Evolutionary conservation across 2,797 vertebrate species (phyloP).

Genomic region (Hypotaenidia philippensis): DNA sequence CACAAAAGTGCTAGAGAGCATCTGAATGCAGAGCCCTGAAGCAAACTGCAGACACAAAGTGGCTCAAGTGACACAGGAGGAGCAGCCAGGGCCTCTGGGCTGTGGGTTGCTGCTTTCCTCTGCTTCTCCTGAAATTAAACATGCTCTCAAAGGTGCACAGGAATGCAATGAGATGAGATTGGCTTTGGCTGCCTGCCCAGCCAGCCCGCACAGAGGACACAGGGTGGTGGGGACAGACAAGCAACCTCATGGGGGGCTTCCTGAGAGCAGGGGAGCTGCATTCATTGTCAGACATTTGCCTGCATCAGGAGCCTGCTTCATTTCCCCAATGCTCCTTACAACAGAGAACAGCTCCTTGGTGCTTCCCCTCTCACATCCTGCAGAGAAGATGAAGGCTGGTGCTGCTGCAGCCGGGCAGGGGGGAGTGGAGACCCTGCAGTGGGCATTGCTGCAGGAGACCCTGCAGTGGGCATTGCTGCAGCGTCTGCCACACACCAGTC

Average conservation of each 20-base stretch:
- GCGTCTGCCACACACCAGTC: not conserved
- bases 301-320: not conserved
- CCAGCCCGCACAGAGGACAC: not conserved
- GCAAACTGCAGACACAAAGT: not conserved
- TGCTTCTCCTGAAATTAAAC: not conserved
- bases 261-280: not conserved
- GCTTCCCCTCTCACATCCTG: not conserved
- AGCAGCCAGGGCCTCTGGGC: not conserved
- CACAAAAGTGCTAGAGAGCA: not conserved
- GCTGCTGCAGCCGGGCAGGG: not conserved
- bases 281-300: not conserved
- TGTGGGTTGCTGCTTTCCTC: not conserved
- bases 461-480: not conserved
- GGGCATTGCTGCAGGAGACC: not conserved
- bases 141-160: not conserved
- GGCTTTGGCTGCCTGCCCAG: not conserved
- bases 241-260: not conserved
- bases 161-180: not conserved
- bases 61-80: not conserved
- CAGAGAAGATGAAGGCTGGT: not conserved
- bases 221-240: not conserved
- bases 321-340: not conserved
- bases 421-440: not conserved
- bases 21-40: not conserved
- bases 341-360: not conserved